Evolutionary conservation across 1,140 invertebrate genomes (phyloP).

Genomic region (Globodera ellingtonae): DNA sequence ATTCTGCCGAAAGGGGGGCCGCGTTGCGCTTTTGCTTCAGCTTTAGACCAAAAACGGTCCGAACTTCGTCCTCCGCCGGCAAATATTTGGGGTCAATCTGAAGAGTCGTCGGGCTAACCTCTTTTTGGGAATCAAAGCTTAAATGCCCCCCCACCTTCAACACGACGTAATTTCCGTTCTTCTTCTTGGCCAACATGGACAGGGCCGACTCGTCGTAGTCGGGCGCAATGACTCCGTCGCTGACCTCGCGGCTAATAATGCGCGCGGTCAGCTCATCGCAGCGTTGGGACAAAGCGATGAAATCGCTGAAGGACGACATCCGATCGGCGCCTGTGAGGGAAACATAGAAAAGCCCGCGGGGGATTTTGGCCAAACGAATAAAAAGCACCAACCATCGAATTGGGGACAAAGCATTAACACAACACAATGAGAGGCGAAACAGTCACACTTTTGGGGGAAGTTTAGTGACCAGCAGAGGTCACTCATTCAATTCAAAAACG

Average conservation of each 20-base stretch:
- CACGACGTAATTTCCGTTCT: slow-evolving; percentile 88
- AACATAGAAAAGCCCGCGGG: not conserved
- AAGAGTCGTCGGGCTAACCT: not conserved
- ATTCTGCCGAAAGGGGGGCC: slow-evolving; percentile 76
- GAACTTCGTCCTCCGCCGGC: slow-evolving; percentile 79
- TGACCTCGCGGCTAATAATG: slow-evolving; percentile 79
- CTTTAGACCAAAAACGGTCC: slow-evolving; percentile 85
- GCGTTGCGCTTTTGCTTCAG: slow-evolving; percentile 90
- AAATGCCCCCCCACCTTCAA: slow-evolving; percentile 71
- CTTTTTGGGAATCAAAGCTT: not conserved
- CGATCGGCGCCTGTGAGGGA: slow-evolving; percentile 80
- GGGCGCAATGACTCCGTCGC: slow-evolving; percentile 94
- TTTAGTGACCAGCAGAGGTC: too few relatives aligned
- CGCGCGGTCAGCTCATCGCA: slow-evolving; percentile 84
- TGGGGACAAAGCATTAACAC: too few relatives aligned
- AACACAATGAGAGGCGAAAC: not conserved
- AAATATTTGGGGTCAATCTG: slow-evolving; percentile 86
- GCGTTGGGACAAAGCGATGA: slow-evolving; percentile 86
- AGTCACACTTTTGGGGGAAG: not conserved
- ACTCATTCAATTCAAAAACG: too few relatives aligned
- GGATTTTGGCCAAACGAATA: not conserved
- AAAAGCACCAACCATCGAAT: not conserved
- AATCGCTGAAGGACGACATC: slow-evolving; percentile 99
- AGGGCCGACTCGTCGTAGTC: slow-evolving; percentile 82
- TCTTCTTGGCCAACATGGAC: slow-evolving; percentile 89